Conservation (phyloP, 2,888 invertebrate genomes). For the Altica lythri region DNA sequence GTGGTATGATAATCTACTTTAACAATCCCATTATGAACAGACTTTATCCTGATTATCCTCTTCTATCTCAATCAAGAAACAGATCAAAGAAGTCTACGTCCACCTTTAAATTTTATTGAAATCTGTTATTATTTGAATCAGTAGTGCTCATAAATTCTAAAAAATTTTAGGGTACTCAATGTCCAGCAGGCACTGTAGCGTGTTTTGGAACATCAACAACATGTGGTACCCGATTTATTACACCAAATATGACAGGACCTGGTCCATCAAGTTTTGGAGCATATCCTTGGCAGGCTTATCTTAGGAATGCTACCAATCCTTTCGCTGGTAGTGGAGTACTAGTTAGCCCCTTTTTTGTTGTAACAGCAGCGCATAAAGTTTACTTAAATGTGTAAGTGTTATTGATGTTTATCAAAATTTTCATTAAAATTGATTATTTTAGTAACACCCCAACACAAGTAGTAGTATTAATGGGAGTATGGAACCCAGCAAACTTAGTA, state of each 20-base stretch:
- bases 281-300: slow-evolving; percentile 73
- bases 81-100: no score
- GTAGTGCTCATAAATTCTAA: no score
- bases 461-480: slow-evolving; percentile 46
- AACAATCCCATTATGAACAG: no score
- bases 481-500: slow-evolving; percentile 38
- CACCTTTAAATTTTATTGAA: no score
- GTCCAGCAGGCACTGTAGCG: slow-evolving; percentile 46
- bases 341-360: slow-evolving; percentile 67
- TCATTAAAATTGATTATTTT: slow-evolving; percentile 22
- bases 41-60: no score
- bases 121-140: no score
- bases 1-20: no score
- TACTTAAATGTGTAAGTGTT: slow-evolving; percentile 40
- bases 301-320: slow-evolving; percentile 45
- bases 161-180: slow-evolving; percentile 27
- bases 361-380: slow-evolving; percentile 77
- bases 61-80: neutral
- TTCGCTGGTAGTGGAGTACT: slow-evolving; percentile 77
- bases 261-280: slow-evolving; percentile 70
- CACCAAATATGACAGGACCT: slow-evolving; percentile 51
- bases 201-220: slow-evolving; percentile 44
- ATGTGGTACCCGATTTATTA: slow-evolving; percentile 57
- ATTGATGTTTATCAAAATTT: neutral
- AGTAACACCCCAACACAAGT: slow-evolving; percentile 41